These are phyloP conservation scores for Marisa cornuarietis DNA, from an alignment of 1,140 invertebrate species.

Conservation along the genomic window DNA sequence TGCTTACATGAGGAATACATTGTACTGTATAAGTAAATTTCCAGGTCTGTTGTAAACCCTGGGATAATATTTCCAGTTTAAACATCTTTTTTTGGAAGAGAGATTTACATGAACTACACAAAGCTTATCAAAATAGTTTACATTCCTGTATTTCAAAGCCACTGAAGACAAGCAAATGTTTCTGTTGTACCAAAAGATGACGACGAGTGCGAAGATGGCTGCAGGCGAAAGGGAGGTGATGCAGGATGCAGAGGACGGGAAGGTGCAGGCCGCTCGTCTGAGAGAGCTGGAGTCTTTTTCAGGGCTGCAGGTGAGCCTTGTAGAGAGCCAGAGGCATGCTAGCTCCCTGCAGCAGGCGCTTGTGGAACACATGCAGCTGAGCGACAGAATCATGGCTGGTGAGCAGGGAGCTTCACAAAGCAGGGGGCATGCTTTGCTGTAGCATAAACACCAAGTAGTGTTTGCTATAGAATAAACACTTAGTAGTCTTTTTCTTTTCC, in stretches of 20 bases:
- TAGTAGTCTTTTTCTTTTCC: no score
- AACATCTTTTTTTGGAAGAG: no score
- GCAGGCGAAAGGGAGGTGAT: constrained; percentile 4
- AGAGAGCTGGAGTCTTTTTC: constrained; percentile 18
- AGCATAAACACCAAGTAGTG: no score
- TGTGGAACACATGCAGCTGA: constrained; percentile 14
- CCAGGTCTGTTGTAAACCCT: not conserved
- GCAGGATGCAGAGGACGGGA: constrained; percentile 3
- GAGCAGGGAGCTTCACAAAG: not conserved
- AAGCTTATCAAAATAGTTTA: no score
- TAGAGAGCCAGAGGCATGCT: constrained; percentile 24
- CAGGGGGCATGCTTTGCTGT: no score
- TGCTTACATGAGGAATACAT: not conserved
- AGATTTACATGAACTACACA: no score
- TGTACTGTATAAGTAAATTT: not conserved
- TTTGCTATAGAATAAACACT: no score
- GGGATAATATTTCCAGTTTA: no score
- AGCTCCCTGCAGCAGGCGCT: constrained; percentile 18
- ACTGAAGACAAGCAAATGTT: no score
- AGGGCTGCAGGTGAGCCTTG: constrained; percentile 19
- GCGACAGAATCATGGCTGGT: constrained; percentile 18
- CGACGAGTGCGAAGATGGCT: constrained; percentile 8
- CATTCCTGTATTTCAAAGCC: no score
- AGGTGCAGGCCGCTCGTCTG: constrained; percentile 4
- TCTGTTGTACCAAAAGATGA: not conserved